A percentile compares a stretch with the other conserved stretches of the same genome.
Evolutionary conservation across 2,888 invertebrate genomes (phyloP).

Genomic region (Synanthedon tipuliformis): DNA sequence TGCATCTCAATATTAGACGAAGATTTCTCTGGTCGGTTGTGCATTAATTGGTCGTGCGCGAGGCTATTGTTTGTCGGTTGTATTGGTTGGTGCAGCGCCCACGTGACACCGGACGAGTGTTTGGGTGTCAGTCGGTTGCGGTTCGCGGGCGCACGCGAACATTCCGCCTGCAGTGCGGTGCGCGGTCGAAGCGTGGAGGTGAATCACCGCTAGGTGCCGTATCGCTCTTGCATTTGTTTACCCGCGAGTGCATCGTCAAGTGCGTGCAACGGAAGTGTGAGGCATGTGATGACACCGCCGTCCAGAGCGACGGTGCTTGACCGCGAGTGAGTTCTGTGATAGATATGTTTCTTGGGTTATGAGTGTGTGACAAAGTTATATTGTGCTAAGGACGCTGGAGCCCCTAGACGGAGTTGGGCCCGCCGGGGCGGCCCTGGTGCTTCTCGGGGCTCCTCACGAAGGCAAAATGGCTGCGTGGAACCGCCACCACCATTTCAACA

Average conservation of each 20-base stretch:
- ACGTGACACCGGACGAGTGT: constrained; percentile 59
- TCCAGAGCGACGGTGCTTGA: constrained; percentile 48
- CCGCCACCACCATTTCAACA: constrained; percentile 78
- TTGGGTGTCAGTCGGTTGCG: constrained; percentile 60
- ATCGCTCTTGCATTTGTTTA: constrained; percentile 60
- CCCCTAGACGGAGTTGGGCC: constrained; percentile 73
- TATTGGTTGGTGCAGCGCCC: constrained; percentile 37
- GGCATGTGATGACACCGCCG: constrained; percentile 66
- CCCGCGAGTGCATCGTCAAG: constrained; percentile 60
- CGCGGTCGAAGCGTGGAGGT: constrained; percentile 45
- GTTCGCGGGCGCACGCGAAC: constrained; percentile 44
- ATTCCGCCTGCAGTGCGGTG: constrained; percentile 59
- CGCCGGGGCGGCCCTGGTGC: constrained; percentile 71
- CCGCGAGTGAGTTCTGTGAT: constrained; percentile 49
- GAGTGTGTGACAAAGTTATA: constrained; percentile 68
- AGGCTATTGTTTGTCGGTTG: constrained; percentile 29
- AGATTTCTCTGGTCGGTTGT: constrained; percentile 34
- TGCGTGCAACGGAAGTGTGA: constrained; percentile 64
- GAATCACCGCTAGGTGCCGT: constrained; percentile 59
- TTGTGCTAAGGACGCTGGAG: constrained; percentile 72
- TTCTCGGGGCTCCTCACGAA: constrained; percentile 71
- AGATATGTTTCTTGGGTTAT: constrained; percentile 63
- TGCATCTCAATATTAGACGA: constrained; percentile 36
- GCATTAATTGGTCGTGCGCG: constrained; percentile 44
- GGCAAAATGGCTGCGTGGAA: constrained; percentile 80